phyloP scores from a whole-genome alignment of 2,888 invertebrate genomes.

The Hesperia comma region DNA sequence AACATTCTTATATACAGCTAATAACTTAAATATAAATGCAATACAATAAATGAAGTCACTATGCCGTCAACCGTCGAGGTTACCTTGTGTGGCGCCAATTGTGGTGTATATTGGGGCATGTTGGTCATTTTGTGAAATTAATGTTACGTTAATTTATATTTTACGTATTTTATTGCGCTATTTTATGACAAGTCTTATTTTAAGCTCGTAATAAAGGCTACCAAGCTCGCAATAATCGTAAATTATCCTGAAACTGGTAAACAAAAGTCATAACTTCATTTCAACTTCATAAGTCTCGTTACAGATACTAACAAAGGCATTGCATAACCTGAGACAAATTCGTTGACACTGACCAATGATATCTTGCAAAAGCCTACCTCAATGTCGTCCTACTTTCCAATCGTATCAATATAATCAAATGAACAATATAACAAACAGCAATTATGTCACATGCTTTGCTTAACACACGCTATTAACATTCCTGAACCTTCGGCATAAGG shows the following conservation, averaged over 20 bases:
- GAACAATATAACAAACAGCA: conserved; percentile 67
- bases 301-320: conserved; percentile 40
- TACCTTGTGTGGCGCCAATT: no score
- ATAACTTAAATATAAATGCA: no score
- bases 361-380: conserved; percentile 77
- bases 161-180: no score
- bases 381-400: conserved; percentile 82
- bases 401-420: conserved; percentile 68
- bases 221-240: background rate
- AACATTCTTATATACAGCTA: no score
- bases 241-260: background rate
- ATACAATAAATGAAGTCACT: no score
- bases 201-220: background rate
- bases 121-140: no score
- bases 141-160: no score
- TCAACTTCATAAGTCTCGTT: conserved; percentile 1
- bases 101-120: no score
- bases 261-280: background rate
- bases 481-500: conserved; percentile 49
- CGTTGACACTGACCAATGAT: conserved; percentile 77
- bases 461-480: conserved; percentile 32
- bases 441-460: conserved; percentile 60
- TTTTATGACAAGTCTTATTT: background rate
- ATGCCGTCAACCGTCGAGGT: no score
- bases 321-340: conserved; percentile 75